Evolutionary conservation across 2,888 invertebrate species (phyloP).

Genomic region (Volucella inanis): DNA sequence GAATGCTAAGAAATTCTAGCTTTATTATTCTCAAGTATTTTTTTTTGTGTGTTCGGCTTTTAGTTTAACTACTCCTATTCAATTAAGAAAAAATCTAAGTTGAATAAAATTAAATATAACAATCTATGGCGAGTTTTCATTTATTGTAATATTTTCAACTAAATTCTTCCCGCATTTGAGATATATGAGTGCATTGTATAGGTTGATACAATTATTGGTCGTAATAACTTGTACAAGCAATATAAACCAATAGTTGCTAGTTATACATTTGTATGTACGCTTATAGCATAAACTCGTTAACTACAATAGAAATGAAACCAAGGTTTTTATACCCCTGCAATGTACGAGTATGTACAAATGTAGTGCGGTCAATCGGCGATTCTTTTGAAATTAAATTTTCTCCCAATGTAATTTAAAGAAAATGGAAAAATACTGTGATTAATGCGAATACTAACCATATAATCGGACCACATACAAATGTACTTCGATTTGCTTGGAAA

Average conservation of each 20-base stretch:
- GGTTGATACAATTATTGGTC: slow-evolving; percentile 46
- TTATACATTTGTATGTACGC: slow-evolving; percentile 3
- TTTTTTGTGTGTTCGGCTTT: no score
- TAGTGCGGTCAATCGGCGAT: slow-evolving; percentile 49
- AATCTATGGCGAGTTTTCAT: no score
- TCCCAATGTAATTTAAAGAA: slow-evolving; percentile 21
- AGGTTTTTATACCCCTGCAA: neutral
- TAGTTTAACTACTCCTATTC: no score
- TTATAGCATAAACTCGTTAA: slow-evolving; percentile 43
- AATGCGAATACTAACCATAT: slow-evolving; percentile 44
- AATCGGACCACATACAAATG: slow-evolving; percentile 53
- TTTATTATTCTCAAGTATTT: no score
- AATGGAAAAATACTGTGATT: slow-evolving; percentile 68
- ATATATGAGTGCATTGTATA: neutral
- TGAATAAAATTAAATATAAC: no score
- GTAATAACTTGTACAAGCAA: slow-evolving; percentile 41
- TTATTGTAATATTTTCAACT: slow-evolving; percentile 41
- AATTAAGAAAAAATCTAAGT: no score
- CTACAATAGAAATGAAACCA: neutral
- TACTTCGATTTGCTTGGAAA: slow-evolving; percentile 36
- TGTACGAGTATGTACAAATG: neutral
- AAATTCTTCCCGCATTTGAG: slow-evolving; percentile 19
- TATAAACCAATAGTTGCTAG: no score
- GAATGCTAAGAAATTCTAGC: no score
- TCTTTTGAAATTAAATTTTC: slow-evolving; percentile 59